Conservation (phyloP, 2,113 vertebrate species). For the Lagopus muta region DNA sequence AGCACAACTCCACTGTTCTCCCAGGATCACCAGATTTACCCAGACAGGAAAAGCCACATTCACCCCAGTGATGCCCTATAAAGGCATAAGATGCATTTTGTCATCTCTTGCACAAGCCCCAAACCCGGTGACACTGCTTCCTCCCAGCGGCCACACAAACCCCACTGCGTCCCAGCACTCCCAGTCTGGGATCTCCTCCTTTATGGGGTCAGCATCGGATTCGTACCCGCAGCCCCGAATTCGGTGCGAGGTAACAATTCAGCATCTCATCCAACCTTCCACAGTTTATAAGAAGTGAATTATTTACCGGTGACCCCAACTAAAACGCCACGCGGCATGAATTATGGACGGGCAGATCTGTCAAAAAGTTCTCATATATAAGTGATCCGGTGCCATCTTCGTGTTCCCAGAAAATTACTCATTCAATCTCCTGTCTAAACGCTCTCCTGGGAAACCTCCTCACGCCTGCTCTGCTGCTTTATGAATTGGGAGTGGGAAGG, state of each 20-base stretch:
- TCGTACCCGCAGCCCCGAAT: neutral
- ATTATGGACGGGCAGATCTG: constrained; percentile 77
- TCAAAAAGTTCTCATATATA: constrained; percentile 75
- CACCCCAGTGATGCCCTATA: fast-evolving
- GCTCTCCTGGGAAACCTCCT: constrained; percentile 52
- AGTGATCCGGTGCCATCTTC: constrained; percentile 63
- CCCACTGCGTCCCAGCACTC: neutral
- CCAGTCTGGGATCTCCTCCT: neutral
- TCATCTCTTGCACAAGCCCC: neutral
- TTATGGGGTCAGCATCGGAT: neutral
- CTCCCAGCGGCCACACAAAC: neutral
- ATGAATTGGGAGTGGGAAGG: constrained; percentile 27
- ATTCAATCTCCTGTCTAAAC: constrained; percentile 44
- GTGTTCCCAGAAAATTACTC: constrained; percentile 74
- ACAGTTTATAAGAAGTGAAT: constrained; percentile 72
- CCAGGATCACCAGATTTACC: neutral
- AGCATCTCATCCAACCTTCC: constrained; percentile 37
- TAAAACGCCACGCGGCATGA: constrained; percentile 59
- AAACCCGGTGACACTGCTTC: neutral
- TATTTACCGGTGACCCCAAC: constrained; percentile 75
- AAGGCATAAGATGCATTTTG: fast-evolving
- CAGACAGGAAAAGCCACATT: fast-evolving
- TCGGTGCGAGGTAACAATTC: neutral
- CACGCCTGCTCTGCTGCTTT: constrained; percentile 7
- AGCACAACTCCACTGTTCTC: fast-evolving